Conservation (phyloP, 2,888 invertebrate species). For the Drosophila maculinotata region DNA sequence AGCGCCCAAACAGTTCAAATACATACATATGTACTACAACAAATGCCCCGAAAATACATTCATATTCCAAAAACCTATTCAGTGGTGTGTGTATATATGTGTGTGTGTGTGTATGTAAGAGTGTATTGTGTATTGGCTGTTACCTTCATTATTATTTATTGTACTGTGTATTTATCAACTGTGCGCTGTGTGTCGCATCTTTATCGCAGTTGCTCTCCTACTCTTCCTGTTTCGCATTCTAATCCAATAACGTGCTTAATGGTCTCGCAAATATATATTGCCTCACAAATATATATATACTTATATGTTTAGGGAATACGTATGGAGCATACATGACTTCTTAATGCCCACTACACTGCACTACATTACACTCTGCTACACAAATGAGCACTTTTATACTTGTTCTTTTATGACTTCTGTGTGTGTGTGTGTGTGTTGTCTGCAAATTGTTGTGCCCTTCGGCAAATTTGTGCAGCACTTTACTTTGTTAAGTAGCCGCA, state of each 20-base stretch:
- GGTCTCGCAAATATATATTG: constrained; percentile 76
- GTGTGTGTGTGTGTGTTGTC: constrained; percentile 11
- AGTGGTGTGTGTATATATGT: constrained; percentile 18
- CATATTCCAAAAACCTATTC: constrained; percentile 30
- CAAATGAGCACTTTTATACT: constrained; percentile 31
- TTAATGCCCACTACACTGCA: constrained; percentile 41
- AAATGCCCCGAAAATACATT: constrained; percentile 42
- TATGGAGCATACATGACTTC: constrained; percentile 33
- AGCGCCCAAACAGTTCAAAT: constrained; percentile 47
- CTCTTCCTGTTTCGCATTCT: constrained; percentile 13
- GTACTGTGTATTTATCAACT: constrained; percentile 52
- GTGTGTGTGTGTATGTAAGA: constrained; percentile 9
- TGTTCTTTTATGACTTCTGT: constrained; percentile 36
- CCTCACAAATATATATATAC: constrained; percentile 22
- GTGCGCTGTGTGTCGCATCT: constrained; percentile 31
- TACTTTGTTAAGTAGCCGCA: constrained; percentile 62
- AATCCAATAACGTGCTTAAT: constrained; percentile 66
- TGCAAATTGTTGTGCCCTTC: constrained; percentile 43
- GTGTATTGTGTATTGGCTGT: constrained; percentile 30
- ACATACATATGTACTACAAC: constrained; percentile 1
- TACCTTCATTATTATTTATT: constrained; percentile 67
- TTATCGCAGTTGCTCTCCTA: constrained; percentile 36
- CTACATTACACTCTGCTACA: constrained; percentile 49
- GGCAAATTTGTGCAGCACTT: constrained; percentile 70
- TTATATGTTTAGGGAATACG: constrained; percentile 16